Conservation (phyloP, 2,888 invertebrate genomes). For the Drosophila borborema region DNA sequence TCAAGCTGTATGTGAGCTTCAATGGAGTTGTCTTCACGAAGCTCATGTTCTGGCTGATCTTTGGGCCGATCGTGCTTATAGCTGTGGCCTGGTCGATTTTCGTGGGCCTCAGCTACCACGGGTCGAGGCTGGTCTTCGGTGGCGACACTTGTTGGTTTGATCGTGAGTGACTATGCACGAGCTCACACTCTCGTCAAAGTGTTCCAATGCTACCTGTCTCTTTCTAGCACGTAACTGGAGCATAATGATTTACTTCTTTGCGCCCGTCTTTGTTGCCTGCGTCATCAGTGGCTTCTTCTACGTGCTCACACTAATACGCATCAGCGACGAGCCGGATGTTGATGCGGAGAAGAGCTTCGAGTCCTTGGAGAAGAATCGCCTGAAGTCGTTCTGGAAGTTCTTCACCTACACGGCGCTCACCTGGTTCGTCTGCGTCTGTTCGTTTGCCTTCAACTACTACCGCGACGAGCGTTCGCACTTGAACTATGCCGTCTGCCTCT, state of each 20-base stretch:
- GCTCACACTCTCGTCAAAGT: not conserved
- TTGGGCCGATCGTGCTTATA: slow-evolving; percentile 75
- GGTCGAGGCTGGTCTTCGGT: slow-evolving; percentile 86
- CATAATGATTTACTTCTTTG: slow-evolving; percentile 82
- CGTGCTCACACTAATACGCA: slow-evolving; percentile 70
- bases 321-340: slow-evolving; percentile 64
- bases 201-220: not conserved
- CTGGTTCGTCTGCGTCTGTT: slow-evolving; percentile 70
- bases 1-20: slow-evolving; percentile 80
- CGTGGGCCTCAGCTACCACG: slow-evolving; percentile 68
- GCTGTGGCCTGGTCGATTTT: slow-evolving; percentile 77
- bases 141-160: slow-evolving; percentile 87
- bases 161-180: slow-evolving; percentile 84
- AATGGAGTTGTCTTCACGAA: slow-evolving; percentile 79
- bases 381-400: slow-evolving; percentile 79
- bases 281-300: slow-evolving; percentile 74
- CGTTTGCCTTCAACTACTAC: slow-evolving; percentile 78
- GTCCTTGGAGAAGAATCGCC: slow-evolving; percentile 73
- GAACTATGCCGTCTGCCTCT: slow-evolving; percentile 79
- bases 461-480: slow-evolving; percentile 72
- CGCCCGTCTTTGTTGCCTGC: slow-evolving; percentile 80
- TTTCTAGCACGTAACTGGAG: slow-evolving; percentile 79
- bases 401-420: slow-evolving; percentile 71
- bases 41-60: slow-evolving; percentile 80
- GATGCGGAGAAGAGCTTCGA: slow-evolving; percentile 66